Conservation (phyloP, 2,797 vertebrate species). For the Perodicticus potto region DNA sequence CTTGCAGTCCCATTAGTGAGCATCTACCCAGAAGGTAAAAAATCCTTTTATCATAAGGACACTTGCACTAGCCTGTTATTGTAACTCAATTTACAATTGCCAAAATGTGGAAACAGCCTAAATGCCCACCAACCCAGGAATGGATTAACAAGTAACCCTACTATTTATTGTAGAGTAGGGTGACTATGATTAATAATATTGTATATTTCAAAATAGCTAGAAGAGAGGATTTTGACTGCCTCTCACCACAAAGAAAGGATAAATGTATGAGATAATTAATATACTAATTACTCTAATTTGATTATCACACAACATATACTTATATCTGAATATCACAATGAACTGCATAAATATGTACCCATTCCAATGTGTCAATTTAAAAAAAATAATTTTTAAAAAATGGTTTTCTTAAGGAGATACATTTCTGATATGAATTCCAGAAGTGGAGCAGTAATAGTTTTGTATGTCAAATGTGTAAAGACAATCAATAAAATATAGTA, state of each 20-base stretch:
- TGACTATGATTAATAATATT: not conserved
- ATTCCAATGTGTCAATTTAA: not conserved
- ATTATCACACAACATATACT: no score
- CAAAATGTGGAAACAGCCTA: no score
- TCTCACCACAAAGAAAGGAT: not conserved
- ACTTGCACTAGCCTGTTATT: no score
- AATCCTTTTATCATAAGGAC: no score
- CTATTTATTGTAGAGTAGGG: not conserved
- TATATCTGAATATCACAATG: not conserved
- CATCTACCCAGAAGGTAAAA: no score
- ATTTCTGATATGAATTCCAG: slow-evolving; percentile 64
- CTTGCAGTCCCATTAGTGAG: no score
- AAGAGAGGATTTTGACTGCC: not conserved
- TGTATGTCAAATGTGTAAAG: slow-evolving; percentile 29
- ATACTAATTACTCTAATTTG: not conserved
- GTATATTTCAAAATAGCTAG: not conserved
- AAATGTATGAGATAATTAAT: not conserved
- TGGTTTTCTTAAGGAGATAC: slow-evolving; percentile 6
- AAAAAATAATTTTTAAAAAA: not conserved
- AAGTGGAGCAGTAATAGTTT: slow-evolving; percentile 63
- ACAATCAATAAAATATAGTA: slow-evolving; percentile 50
- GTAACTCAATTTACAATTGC: no score
- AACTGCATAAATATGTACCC: not conserved
- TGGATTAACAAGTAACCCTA: no score
- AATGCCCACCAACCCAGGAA: no score